Evolutionary conservation across 2,113 vertebrate species (phyloP).

Genomic region (Colius striatus): DNA sequence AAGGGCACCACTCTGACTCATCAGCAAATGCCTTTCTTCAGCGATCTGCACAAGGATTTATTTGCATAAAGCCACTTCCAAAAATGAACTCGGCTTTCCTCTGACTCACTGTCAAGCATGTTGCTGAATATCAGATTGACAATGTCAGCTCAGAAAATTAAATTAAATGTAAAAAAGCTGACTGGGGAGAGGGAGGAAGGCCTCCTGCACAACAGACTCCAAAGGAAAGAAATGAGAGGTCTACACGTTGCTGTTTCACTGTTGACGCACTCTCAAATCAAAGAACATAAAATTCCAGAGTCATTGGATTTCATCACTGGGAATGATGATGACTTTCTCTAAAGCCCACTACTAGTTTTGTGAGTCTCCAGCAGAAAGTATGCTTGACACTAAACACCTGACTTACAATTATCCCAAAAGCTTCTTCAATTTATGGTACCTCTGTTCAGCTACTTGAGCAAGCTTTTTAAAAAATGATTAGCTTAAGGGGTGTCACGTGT

Average conservation of each 20-base stretch:
- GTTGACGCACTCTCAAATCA: not conserved
- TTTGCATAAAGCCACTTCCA: constrained; percentile 70
- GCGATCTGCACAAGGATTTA: not conserved
- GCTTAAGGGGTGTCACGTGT: not conserved
- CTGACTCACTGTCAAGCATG: constrained; percentile 43
- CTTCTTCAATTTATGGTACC: not conserved
- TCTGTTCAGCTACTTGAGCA: not conserved
- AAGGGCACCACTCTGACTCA: constrained; percentile 53
- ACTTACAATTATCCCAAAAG: not conserved
- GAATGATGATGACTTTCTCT: not conserved
- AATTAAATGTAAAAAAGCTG: constrained; percentile 45
- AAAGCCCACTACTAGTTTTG: not conserved
- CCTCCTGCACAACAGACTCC: not conserved
- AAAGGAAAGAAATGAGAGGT: not conserved
- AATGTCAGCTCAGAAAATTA: constrained; percentile 60
- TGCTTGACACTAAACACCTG: not conserved
- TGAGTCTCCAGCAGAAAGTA: not conserved
- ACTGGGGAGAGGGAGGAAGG: not conserved
- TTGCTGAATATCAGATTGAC: constrained; percentile 65
- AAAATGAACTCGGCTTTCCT: constrained; percentile 51
- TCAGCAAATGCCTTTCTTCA: constrained; percentile 57
- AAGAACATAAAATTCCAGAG: not conserved
- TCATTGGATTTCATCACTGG: not conserved
- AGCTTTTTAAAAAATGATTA: not conserved
- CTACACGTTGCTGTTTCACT: not conserved